These are phyloP conservation scores for Drosophila dives DNA, from an alignment of 2,888 invertebrate species.

Conservation along the genomic window DNA sequence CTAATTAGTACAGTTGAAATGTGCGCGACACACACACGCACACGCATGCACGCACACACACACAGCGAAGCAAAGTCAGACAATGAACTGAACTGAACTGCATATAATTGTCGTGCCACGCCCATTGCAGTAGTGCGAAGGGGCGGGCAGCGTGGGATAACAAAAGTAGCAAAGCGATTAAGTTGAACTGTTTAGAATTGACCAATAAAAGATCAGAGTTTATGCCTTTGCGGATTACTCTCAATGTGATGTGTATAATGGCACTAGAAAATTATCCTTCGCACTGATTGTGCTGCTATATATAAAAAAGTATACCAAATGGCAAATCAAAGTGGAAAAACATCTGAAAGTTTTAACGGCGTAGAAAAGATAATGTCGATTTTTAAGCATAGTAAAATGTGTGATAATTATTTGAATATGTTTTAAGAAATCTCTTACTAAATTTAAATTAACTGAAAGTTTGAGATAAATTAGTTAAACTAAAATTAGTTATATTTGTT, in stretches of 20 bases:
- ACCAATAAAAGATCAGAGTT: conserved; percentile 32
- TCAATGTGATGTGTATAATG: conserved; percentile 6
- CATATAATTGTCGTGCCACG: conserved; percentile 68
- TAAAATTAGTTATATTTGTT: too few species aligned
- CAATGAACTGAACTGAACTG: conserved; percentile 50
- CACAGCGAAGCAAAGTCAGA: conserved; percentile 20
- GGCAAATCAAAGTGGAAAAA: not conserved
- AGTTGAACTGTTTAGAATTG: conserved; percentile 54
- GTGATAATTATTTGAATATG: not conserved
- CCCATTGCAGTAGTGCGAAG: conserved; percentile 32
- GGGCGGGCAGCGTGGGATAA: conserved; percentile 13
- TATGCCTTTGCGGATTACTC: conserved; percentile 13
- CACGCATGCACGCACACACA: conserved; percentile 17
- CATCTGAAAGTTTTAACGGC: not conserved
- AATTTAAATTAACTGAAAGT: not conserved
- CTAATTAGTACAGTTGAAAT: conserved; percentile 64
- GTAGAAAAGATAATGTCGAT: not conserved
- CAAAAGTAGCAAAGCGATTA: conserved; percentile 42
- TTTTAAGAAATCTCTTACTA: not conserved
- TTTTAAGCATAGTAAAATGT: too few species aligned
- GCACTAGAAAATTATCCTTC: conserved; percentile 9
- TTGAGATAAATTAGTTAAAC: not conserved
- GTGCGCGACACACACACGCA: conserved; percentile 38
- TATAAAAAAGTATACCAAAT: conserved; percentile 1
- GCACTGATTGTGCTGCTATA: conserved; percentile 9